These are phyloP conservation scores for Elaphurus davidianus DNA, from an alignment of 2,113 vertebrate species.

Conservation along the genomic window DNA sequence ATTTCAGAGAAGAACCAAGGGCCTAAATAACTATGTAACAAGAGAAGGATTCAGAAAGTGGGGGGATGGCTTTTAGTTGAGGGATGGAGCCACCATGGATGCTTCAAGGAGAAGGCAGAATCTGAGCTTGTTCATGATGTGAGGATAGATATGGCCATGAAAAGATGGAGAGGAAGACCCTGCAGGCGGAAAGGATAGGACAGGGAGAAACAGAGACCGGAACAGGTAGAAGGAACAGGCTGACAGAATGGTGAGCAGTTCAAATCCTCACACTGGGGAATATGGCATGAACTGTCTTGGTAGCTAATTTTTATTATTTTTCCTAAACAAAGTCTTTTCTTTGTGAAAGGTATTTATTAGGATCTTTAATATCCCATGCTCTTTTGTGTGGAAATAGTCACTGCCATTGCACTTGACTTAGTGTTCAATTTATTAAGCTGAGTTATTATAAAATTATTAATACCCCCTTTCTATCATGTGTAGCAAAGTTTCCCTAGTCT, in stretches of 20 bases:
- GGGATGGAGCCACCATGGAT: not conserved
- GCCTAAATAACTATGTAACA: not conserved
- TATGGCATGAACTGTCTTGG: not conserved
- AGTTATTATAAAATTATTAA: not conserved
- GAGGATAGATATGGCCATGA: not conserved
- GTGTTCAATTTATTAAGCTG: not conserved
- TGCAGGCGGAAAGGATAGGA: not conserved
- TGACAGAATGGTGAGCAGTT: not conserved
- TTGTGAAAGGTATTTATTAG: not conserved
- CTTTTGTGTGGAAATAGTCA: not conserved
- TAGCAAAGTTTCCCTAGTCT: not conserved
- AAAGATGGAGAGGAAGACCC: not conserved
- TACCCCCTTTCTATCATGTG: not conserved
- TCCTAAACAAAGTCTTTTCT: not conserved
- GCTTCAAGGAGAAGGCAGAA: not conserved
- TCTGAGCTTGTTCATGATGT: not conserved
- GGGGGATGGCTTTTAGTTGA: not conserved
- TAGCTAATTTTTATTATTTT: not conserved
- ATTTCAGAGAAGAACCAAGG: not conserved
- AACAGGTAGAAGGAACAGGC: not conserved
- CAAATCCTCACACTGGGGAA: not conserved
- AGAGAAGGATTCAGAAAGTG: not conserved
- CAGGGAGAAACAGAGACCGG: too few species aligned
- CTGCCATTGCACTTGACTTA: not conserved
- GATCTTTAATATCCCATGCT: not conserved